Evolutionary conservation across 2,888 invertebrate species (phyloP), one percentile per base, ranked within the genome.

Genomic region (Lasioglossum calceatum): DNA sequence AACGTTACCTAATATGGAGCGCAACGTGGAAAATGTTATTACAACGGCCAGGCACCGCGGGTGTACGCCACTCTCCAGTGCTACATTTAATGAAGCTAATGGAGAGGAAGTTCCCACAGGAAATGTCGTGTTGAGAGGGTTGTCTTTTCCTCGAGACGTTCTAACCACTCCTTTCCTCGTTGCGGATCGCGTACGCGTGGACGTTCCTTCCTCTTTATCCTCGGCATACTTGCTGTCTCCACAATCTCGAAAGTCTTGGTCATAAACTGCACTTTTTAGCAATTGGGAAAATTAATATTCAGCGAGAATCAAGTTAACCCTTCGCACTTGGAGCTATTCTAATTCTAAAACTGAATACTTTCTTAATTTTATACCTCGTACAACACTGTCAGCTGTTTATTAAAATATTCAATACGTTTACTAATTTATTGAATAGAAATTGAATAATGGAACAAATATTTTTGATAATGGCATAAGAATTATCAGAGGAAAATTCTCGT

Each of bases 41-140:
- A 36, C 58, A 50, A n/a, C 50, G 7, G 67, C n/a, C 58, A 58
- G 42, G 19, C 74, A 36, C 23, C 32, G 4, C 61, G 23, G 61
- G 19, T 50, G 16, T n/a, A n/a, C 39, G 70, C 39, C 23, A 70
- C 70, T 42, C 42, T 19, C n/a, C 39, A 73, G 23, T n/a, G 27
- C 27, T 36, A 50, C 14, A 47, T 79, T 85, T 79, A 71, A 75
- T 67, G 61, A 58, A 67, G 27, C 44, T 77, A 78, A 87, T 67
- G 64, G 76, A 79, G 58, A 84, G 83, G 83, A 89, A 90, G 79
- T 87, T 90, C 87, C 77, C 90, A 85, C 75, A 82, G 90, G 81
- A 85, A 82, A 79, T 71, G 81, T 42, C 36, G 79, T 77, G 82
- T 77, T 85, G 74, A 61, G 44, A 73, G 73, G 42, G 71, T 32